Percentiles rank a stretch among this genome's conserved stretches.
These are phyloP conservation scores for Apodemia duryi DNA, from an alignment of 2,888 invertebrate genomes.

Conservation along the genomic window DNA sequence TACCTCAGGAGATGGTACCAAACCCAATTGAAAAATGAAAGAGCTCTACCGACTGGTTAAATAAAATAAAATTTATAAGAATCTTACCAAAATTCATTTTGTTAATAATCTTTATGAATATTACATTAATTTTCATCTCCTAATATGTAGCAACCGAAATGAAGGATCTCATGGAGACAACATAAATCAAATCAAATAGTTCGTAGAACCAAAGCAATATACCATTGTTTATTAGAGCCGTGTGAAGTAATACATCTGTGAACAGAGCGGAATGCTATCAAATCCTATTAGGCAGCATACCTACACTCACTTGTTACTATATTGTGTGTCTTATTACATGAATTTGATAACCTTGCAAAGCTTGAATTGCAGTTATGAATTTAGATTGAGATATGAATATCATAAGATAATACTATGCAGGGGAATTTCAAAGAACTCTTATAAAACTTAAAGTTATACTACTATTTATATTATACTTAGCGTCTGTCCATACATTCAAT, in stretches of 20 bases:
- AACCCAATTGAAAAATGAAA: too few relatives aligned
- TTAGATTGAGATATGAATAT: conserved; percentile 13
- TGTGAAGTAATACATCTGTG: conserved; percentile 20
- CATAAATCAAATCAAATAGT: conserved; percentile 8
- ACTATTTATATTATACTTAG: too few relatives aligned
- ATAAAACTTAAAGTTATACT: too few relatives aligned
- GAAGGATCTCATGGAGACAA: neutral
- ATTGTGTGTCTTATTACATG: conserved; percentile 19
- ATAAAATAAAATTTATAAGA: too few relatives aligned
- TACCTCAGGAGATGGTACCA: too few relatives aligned
- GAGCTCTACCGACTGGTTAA: too few relatives aligned
- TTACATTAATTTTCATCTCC: neutral
- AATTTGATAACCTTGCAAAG: conserved; percentile 14
- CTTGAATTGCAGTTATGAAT: conserved; percentile 15
- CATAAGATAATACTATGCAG: neutral
- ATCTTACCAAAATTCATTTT: too few relatives aligned
- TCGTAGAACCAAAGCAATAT: conserved; percentile 18
- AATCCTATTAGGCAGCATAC: conserved; percentile 22
- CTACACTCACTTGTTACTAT: conserved; percentile 18
- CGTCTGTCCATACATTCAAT: too few relatives aligned
- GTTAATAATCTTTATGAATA: too few relatives aligned
- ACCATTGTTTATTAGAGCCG: conserved; percentile 20
- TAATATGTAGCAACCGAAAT: neutral
- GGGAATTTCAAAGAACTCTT: neutral
- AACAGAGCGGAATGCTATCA: conserved; percentile 19